Evolutionary conservation across 2,113 vertebrate species (phyloP).

Genomic region (Marcusenius ussheri): DNA sequence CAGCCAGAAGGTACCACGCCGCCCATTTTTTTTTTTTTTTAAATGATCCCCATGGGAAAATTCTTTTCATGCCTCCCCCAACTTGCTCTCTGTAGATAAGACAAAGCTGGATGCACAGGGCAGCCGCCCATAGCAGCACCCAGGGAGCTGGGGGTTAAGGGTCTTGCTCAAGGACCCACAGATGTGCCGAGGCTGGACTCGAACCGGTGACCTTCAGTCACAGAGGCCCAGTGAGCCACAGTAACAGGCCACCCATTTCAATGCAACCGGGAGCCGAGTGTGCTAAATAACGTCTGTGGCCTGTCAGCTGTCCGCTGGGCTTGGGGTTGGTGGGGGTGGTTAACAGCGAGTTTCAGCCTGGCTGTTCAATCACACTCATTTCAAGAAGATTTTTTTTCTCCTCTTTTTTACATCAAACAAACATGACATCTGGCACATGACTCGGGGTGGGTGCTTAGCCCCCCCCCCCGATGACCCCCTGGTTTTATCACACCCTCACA

Average conservation of each 20-base stretch:
- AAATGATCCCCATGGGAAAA: no score
- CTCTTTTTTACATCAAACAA: neutral
- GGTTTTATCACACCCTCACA: neutral
- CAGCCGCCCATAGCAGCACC: no score
- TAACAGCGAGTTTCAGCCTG: neutral
- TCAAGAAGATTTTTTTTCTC: neutral
- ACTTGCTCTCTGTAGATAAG: no score
- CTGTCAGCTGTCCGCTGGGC: neutral
- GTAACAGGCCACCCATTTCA: neutral
- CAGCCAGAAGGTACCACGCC: constrained; percentile 56
- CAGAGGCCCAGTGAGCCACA: no score
- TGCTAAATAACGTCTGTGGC: neutral
- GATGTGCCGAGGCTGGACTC: no score
- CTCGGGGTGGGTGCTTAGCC: neutral
- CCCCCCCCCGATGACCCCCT: neutral
- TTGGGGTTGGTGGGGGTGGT: neutral
- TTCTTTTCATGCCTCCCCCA: no score
- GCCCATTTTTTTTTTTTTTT: no score
- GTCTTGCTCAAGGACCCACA: no score
- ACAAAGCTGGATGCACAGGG: no score
- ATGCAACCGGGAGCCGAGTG: constrained; percentile 28
- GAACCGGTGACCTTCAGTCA: no score
- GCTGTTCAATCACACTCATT: neutral
- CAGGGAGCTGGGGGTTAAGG: no score
- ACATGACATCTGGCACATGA: neutral